Evolutionary conservation across 2,888 invertebrate genomes (phyloP).

Genomic region (Chrysolina haemoptera): DNA sequence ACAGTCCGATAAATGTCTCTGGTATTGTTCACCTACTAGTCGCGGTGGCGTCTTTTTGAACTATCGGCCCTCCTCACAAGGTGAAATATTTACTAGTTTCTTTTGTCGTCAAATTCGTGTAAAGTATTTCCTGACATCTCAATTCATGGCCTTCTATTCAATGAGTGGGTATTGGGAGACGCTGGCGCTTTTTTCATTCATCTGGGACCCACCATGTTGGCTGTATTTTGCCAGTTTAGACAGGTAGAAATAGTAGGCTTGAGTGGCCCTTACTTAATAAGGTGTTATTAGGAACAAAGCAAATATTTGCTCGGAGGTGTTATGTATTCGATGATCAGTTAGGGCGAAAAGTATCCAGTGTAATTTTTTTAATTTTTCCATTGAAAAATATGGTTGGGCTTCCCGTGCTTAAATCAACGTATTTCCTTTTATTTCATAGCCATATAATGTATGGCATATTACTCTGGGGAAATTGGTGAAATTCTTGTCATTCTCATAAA

Average conservation of each 20-base stretch:
- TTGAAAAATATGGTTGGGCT: too few relatives aligned
- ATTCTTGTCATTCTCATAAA: too few relatives aligned
- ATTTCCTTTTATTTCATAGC: too few relatives aligned
- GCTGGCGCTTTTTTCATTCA: conserved; percentile 47
- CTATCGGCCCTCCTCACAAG: conserved; percentile 54
- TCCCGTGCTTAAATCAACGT: too few relatives aligned
- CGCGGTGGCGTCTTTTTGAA: conserved; percentile 62
- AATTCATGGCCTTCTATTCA: conserved; percentile 62
- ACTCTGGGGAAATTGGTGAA: too few relatives aligned
- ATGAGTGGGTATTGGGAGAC: conserved; percentile 54
- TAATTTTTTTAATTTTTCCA: too few relatives aligned
- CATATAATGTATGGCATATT: too few relatives aligned
- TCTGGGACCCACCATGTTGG: conserved; percentile 43
- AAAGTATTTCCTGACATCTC: conserved; percentile 66
- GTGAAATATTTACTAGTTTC: conserved; percentile 65
- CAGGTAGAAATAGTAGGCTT: conserved; percentile 37
- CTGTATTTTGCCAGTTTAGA: conserved; percentile 23
- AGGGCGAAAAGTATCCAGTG: too few relatives aligned
- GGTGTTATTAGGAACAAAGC: conserved; percentile 22
- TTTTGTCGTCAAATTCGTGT: conserved; percentile 63
- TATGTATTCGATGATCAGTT: conserved; percentile 26
- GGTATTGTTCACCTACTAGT: conserved; percentile 52
- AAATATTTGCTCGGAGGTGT: conserved; percentile 28
- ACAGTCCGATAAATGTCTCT: conserved; percentile 49
- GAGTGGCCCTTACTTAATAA: conserved; percentile 25